Base-by-base conservation (phyloP, 2,888 invertebrate species). In the Tachystola acroxantha region DNA sequence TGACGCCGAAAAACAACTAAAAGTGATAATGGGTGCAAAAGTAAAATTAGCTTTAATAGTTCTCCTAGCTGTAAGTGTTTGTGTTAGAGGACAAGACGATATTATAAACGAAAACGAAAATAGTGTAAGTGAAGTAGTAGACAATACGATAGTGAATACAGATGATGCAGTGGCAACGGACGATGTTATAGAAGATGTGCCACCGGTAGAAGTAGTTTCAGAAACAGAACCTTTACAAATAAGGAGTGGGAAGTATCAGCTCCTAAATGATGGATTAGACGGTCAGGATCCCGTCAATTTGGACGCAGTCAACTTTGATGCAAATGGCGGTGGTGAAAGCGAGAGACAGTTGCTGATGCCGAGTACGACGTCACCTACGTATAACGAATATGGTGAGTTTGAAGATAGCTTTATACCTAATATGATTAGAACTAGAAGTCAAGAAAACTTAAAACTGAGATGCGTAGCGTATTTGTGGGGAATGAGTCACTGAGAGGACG, bases 161-260 rank as follows among this genome's bases (percentile, higher is more conserved):
- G 54, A 50, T 43, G 46, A 54, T 42, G 41, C 48, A 35, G 34
- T 45, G 32, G 49, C 2, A 31, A 39, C 42, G 36, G 46, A 51
- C 30, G 56, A 57, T 34, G 45, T 50, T 9, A 52, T 57, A 37
- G 48, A 57, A 41, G 58, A 55, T 37, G 43, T 43, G 1, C 45
- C 55, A 16, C 66, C 69, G 4, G 65, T 72, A 6, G 81, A 82
- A 50, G 46, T 71, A 10, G 25, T 77, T 37, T 49, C 66, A 11
- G 64, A 64, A 7, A 38, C 49, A 2, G 61, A 64, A 10, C 45
- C 54, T 5, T 44, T 85, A 34, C 56, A 70, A 46, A 66, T 81
- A 7, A 73, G 61, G 40, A 82, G 69, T 64, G 87, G 87, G 29
- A 85, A 76, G 39, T 87, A 85, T 51, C 84, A 86, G 39, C 40